A percentile compares a stretch with the other conserved stretches of the same genome.
Evolutionary conservation across 2,113 vertebrate species (phyloP).

Genomic region (Sceloporus undulatus): DNA sequence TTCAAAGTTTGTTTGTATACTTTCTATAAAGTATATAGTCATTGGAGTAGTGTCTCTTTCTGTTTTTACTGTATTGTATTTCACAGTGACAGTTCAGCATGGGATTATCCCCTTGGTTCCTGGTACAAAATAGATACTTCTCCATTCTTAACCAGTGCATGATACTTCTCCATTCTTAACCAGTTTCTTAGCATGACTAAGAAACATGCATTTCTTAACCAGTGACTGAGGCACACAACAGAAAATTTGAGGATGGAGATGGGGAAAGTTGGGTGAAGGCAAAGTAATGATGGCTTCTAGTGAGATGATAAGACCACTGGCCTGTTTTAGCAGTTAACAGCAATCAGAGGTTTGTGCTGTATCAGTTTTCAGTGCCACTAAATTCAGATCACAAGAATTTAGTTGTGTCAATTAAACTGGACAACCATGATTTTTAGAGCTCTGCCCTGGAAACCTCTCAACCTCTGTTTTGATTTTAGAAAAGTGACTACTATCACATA

Average conservation of each 20-base stretch:
- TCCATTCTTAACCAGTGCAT: background rate
- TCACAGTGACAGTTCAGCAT: background rate
- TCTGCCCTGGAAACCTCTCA: background rate
- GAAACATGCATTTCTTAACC: no score
- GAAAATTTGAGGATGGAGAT: background rate
- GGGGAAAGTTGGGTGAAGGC: background rate
- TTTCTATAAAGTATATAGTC: background rate
- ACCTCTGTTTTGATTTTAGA: background rate
- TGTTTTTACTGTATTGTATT: background rate
- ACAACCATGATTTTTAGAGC: background rate
- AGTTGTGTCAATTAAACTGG: background rate
- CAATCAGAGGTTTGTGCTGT: background rate
- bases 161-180: no score
- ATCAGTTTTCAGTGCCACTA: background rate
- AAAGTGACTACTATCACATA: background rate
- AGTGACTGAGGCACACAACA: background rate
- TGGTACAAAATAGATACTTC: background rate
- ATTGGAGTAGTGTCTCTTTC: background rate
- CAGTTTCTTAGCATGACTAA: no score
- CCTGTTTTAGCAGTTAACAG: background rate
- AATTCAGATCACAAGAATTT: background rate
- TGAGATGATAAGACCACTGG: background rate
- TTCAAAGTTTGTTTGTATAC: background rate
- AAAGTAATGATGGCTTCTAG: background rate
- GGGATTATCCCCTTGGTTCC: background rate